Evolutionary conservation across 1,140 invertebrate species (phyloP), one percentile per base, ranked within the genome.

Genomic region (Leguminivora glycinivorella): DNA sequence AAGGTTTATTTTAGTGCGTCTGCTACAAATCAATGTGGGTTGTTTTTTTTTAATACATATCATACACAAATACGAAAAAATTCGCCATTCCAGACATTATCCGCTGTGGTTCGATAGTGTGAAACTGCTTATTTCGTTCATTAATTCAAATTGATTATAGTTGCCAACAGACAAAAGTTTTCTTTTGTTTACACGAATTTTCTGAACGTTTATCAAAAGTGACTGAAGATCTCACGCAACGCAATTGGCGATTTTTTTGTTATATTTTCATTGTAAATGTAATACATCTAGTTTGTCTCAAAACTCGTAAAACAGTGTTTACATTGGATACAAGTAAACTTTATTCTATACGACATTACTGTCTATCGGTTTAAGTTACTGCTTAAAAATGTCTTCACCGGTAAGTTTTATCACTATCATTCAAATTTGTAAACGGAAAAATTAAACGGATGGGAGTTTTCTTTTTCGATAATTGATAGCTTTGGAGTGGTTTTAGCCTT

Each of bases 311-410:
- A 31, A 17, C 26, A 63, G 58, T 29, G n/a, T 63, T 17, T 17
- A 26, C n/a, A 17, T 63, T 19, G 58, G n/a, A 29, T 58, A 63
- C n/a, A 4, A 5, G 26, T 31, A 4, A n/a, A 63, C 12, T 52
- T 10, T 22, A 34, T 63, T 17, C 58, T 29, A 17, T 17, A 63
- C n/a, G 14, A 29, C 24, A 63, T 63, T 63, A 31, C 52, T 29
- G 67, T 66, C 66, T 69, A 40, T 69, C 38, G 67, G 10, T 56
- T 67, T 24, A 31, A 38, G 63, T 34, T n/a, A 22, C 17, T 63
- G n/a, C 4, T 67, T 56, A 67, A 81, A 70, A 75, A 88, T 88
- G 85, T 85, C 83, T 77, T 84, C 84, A 70, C 84, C 84, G 81
- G 85, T 88, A 77, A 80, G 69, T 77, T 31, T 29, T 31, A 63